Conservation (phyloP, 2,888 invertebrate species). For the Mylabris sibirica region DNA sequence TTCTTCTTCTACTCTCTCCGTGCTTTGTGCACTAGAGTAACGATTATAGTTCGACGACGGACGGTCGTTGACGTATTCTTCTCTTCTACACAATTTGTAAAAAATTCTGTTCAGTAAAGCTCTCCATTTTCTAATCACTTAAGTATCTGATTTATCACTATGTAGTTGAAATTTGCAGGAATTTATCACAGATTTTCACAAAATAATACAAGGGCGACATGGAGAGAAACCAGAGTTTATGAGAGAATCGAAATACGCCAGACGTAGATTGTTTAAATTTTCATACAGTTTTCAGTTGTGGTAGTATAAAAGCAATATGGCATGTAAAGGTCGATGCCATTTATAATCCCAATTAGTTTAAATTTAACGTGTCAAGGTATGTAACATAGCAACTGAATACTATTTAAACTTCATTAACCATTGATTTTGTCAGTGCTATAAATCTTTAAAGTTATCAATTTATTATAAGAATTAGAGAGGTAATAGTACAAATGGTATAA, state of each 20-base stretch:
- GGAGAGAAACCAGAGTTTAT: neutral
- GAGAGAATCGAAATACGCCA: neutral
- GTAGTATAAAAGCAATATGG: neutral
- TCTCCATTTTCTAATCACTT: slow-evolving; percentile 38
- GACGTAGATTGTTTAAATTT: slow-evolving; percentile 7
- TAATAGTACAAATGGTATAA: too few relatives aligned
- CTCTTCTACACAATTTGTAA: slow-evolving; percentile 13
- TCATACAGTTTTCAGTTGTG: slow-evolving; percentile 8
- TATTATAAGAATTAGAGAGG: too few relatives aligned
- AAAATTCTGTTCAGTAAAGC: slow-evolving; percentile 34
- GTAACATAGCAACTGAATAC: too few relatives aligned
- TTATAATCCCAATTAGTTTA: neutral
- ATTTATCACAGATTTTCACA: neutral
- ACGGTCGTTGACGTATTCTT: slow-evolving; percentile 41
- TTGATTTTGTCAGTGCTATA: neutral
- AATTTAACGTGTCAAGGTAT: slow-evolving; percentile 4
- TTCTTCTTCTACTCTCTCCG: slow-evolving; percentile 13
- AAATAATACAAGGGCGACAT: neutral
- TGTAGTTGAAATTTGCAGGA: slow-evolving; percentile 42
- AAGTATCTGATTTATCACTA: slow-evolving; percentile 47
- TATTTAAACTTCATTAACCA: neutral
- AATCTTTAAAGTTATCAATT: too few relatives aligned
- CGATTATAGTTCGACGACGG: slow-evolving; percentile 18
- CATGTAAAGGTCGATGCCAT: neutral
- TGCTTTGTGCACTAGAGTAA: neutral